phyloP scores from a whole-genome alignment of 1,140 invertebrate genomes.

The Micrasema longulum region DNA sequence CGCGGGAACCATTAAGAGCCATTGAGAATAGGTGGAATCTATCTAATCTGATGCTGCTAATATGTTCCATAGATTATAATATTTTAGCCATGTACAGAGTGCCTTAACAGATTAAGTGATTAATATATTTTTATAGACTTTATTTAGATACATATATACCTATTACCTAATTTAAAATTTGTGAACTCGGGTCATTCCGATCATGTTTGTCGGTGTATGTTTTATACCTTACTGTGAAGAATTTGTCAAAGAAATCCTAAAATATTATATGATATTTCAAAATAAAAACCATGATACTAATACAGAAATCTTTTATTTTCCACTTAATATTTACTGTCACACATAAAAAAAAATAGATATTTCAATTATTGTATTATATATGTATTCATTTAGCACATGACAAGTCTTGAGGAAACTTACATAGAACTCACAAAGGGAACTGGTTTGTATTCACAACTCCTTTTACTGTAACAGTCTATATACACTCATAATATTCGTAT shows the following conservation, averaged over 20 bases:
- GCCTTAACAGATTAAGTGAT: conserved; percentile 55
- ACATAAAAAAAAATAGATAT: too few relatives aligned
- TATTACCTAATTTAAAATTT: conserved; percentile 36
- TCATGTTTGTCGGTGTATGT: conserved; percentile 16
- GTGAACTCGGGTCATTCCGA: conserved; percentile 19
- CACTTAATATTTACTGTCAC: too few relatives aligned
- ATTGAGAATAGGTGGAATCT: conserved; percentile 2
- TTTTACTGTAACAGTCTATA: too few relatives aligned
- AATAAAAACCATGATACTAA: conserved; percentile 42
- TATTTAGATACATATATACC: conserved; percentile 52
- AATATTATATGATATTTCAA: conserved; percentile 16
- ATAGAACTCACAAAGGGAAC: too few relatives aligned
- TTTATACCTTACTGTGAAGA: conserved; percentile 35
- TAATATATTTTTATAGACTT: conserved; percentile 55
- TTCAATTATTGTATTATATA: too few relatives aligned
- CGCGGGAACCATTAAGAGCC: conserved; percentile 32
- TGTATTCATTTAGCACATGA: too few relatives aligned
- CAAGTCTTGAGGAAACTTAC: too few relatives aligned
- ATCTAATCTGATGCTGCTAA: conserved; percentile 12
- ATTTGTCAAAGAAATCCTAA: conserved; percentile 41
- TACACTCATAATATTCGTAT: too few relatives aligned
- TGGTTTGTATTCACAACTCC: too few relatives aligned
- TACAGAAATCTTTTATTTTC: background rate
- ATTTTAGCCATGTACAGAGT: conserved; percentile 54
- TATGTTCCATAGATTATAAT: conserved; percentile 48